phyloP scores from a whole-genome alignment of 1,140 invertebrate genomes.

The Lepidostoma basale region DNA sequence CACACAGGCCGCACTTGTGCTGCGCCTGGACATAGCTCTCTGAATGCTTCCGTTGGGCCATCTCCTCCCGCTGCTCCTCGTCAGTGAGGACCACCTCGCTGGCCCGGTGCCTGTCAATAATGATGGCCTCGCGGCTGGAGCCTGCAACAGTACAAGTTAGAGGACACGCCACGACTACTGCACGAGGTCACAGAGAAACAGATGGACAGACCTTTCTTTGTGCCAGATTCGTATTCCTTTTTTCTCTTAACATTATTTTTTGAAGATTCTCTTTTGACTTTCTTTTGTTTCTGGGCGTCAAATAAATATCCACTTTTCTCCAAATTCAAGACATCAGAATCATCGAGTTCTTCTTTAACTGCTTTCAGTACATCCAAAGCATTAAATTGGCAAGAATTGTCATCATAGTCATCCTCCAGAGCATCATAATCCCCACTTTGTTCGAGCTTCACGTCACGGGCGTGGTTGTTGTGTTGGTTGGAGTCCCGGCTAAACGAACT shows the following conservation, averaged over 20 bases:
- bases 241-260: not conserved
- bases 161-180: no score
- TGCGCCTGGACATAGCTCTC: slow-evolving; percentile 47
- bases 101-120: not conserved
- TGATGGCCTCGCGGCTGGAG: not conserved
- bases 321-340: not conserved
- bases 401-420: not conserved
- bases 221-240: not conserved
- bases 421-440: not conserved
- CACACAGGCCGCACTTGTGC: slow-evolving; percentile 52
- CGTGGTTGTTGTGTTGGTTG: not conserved
- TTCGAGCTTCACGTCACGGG: not conserved
- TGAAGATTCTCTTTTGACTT: not conserved
- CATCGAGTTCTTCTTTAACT: not conserved
- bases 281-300: not conserved
- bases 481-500: not conserved
- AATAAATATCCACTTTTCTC: not conserved
- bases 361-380: not conserved
- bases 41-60: slow-evolving; percentile 44
- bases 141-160: not conserved
- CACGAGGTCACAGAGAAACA: no score
- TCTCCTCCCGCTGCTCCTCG: slow-evolving; percentile 50
- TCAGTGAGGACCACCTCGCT: slow-evolving; percentile 45
- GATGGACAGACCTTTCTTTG: not conserved
- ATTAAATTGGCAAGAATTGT: not conserved